A percentile compares a stretch with the other conserved stretches of the same genome.
Conservation (phyloP, 1,140 invertebrate genomes). For the Apis dorsata region DNA sequence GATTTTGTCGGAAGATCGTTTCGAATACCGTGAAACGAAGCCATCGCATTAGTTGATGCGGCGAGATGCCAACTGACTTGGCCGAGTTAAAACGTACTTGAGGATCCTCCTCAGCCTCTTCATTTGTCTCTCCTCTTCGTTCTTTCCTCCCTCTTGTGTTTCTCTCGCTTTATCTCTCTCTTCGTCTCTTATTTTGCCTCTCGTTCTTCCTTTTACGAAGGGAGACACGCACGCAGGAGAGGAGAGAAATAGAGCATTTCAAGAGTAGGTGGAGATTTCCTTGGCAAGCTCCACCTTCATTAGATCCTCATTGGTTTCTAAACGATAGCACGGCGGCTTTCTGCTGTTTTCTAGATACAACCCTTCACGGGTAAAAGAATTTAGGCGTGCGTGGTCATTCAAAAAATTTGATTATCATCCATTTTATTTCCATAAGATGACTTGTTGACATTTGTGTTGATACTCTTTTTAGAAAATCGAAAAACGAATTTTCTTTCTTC, state of each 20-base stretch:
- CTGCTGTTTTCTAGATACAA: constrained; percentile 4
- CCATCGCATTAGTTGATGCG: constrained; percentile 66
- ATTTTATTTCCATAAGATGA: constrained; percentile 4
- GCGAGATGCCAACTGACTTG: constrained; percentile 78
- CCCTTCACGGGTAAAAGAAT: constrained; percentile 3
- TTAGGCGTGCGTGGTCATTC: constrained; percentile 3
- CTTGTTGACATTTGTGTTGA: too few species aligned
- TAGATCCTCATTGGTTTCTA: constrained; percentile 76
- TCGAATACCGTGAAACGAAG: constrained; percentile 40
- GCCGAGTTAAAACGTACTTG: constrained; percentile 76
- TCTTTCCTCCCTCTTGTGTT: constrained; percentile 5
- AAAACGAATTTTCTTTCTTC: too few species aligned
- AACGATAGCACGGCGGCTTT: constrained; percentile 29
- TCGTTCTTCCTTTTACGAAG: constrained; percentile 39
- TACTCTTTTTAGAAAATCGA: too few species aligned
- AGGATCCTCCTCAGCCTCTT: constrained; percentile 67
- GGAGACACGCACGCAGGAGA: constrained; percentile 46
- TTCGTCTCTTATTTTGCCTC: constrained; percentile 41
- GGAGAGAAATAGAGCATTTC: constrained; percentile 77
- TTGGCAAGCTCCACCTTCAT: constrained; percentile 76
- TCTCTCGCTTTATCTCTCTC: constrained; percentile 44
- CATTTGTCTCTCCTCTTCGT: constrained; percentile 48
- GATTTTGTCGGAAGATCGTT: constrained; percentile 15
- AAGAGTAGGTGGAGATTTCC: constrained; percentile 79
- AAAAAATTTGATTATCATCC: neutral